Evolutionary conservation across 2,888 invertebrate species (phyloP).

Genomic region (Pterobdella sp.): DNA sequence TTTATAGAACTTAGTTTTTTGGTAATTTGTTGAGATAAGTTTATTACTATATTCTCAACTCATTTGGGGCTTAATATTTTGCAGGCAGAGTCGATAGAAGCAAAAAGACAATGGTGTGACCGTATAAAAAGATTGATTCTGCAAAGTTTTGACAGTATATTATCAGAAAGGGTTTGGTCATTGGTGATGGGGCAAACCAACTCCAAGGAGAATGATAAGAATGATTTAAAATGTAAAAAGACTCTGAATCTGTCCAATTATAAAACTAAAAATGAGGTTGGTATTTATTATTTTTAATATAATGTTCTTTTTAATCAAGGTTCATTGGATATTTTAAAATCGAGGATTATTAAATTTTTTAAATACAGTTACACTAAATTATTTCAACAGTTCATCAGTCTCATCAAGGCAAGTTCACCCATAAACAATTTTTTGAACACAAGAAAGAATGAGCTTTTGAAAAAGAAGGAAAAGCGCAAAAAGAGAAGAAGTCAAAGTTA

Average conservation of each 20-base stretch:
- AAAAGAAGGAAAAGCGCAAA: not conserved
- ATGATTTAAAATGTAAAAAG: no score
- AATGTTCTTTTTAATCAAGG: no score
- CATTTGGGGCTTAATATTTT: no score
- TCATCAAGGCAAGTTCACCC: slow-evolving; percentile 21
- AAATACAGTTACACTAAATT: no score
- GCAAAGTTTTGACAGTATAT: not conserved
- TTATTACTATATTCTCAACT: no score
- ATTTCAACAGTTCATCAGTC: not conserved
- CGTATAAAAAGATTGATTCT: not conserved
- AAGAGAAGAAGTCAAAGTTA: slow-evolving; percentile 21
- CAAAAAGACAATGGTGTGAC: not conserved
- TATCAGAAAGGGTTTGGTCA: not conserved
- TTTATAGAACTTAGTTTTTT: no score
- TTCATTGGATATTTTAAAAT: not conserved
- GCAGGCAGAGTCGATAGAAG: not conserved
- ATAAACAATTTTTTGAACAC: not conserved
- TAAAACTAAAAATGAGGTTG: no score
- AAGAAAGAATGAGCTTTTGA: not conserved
- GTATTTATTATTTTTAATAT: no score
- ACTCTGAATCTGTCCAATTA: no score
- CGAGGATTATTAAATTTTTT: not conserved
- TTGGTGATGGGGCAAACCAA: not conserved
- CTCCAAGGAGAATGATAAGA: no score
- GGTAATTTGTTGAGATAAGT: no score